Evolutionary conservation across 2,797 vertebrate genomes (phyloP).

Genomic region (Gymnocypris eckloni): DNA sequence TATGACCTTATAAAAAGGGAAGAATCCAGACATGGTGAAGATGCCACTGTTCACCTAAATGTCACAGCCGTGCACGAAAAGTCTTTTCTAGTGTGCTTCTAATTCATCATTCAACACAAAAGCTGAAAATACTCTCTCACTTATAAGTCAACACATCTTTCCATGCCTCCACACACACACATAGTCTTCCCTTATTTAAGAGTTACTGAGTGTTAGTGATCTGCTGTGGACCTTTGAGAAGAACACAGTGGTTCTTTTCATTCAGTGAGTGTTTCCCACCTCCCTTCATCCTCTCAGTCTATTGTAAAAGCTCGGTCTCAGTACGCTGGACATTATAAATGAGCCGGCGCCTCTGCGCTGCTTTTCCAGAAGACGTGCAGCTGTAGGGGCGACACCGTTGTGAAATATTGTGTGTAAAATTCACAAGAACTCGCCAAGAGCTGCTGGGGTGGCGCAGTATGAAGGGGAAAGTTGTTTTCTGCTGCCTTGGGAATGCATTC

Average conservation of each 20-base stretch:
- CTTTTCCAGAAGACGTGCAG: slow-evolving; percentile 38
- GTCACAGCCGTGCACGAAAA: slow-evolving; percentile 50
- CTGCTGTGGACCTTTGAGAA: slow-evolving; percentile 22
- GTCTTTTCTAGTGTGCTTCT: slow-evolving; percentile 1
- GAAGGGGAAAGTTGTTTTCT: slow-evolving; percentile 49
- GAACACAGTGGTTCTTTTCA: slow-evolving; percentile 57
- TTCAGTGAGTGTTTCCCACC: slow-evolving; percentile 30
- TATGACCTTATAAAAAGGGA: slow-evolving; percentile 6
- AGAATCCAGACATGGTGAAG: slow-evolving; percentile 39
- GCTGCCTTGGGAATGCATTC: slow-evolving; percentile 32
- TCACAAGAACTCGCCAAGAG: slow-evolving; percentile 63
- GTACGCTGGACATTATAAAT: slow-evolving; percentile 40
- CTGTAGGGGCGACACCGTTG: slow-evolving; percentile 64
- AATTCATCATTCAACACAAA: slow-evolving; percentile 33
- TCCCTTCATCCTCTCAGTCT: slow-evolving; percentile 22
- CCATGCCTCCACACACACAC: slow-evolving; percentile 41
- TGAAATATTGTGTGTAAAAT: slow-evolving; percentile 75
- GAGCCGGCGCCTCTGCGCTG: slow-evolving; percentile 32
- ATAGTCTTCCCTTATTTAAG: slow-evolving; percentile 29
- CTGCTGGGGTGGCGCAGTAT: slow-evolving; percentile 16
- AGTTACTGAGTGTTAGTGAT: slow-evolving; percentile 37
- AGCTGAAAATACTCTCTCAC: slow-evolving; percentile 1
- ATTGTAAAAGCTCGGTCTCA: slow-evolving; percentile 41
- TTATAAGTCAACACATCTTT: slow-evolving; percentile 39
- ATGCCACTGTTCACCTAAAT: slow-evolving; percentile 50